phyloP scores from a whole-genome alignment of 2,113 vertebrate species.

The Coreoperca whiteheadi region DNA sequence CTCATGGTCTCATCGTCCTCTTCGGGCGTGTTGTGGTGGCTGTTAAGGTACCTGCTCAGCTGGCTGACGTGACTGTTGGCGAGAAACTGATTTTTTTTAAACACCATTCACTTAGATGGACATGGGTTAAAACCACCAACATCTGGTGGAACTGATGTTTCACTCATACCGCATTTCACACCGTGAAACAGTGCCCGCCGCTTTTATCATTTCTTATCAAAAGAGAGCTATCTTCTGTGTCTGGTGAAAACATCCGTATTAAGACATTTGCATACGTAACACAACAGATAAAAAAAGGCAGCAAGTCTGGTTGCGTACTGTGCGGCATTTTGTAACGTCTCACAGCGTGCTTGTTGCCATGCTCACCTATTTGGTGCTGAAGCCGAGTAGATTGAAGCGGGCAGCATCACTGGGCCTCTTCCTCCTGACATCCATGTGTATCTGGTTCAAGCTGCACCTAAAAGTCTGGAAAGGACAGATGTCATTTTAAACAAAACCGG shows the following conservation, averaged over 20 bases:
- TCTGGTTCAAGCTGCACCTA: conserved; percentile 17
- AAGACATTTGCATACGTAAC: neutral
- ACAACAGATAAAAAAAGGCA: neutral
- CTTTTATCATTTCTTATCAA: conserved; percentile 4
- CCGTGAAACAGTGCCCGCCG: no score
- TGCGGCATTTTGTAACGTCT: neutral
- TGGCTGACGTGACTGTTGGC: conserved; percentile 43
- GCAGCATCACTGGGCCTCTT: conserved; percentile 73
- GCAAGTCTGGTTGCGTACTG: neutral
- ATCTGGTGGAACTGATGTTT: neutral
- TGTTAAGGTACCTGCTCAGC: conserved; percentile 45
- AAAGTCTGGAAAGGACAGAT: conserved; percentile 27
- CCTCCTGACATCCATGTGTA: conserved; percentile 69
- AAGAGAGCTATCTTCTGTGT: neutral
- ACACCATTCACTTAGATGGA: neutral
- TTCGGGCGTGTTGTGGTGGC: conserved; percentile 76
- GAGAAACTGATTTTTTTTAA: neutral
- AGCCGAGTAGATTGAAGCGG: conserved; percentile 42
- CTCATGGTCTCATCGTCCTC: conserved; percentile 86
- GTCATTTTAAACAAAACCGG: neutral
- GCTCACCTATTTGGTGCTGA: conserved; percentile 71
- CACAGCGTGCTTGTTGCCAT: neutral
- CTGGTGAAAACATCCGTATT: neutral
- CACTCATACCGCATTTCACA: neutral
- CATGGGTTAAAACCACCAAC: neutral